Percentiles rank a stretch among this genome's conserved stretches.
Conservation (phyloP, 2,888 invertebrate species). For the Myopa tessellatipennis region DNA sequence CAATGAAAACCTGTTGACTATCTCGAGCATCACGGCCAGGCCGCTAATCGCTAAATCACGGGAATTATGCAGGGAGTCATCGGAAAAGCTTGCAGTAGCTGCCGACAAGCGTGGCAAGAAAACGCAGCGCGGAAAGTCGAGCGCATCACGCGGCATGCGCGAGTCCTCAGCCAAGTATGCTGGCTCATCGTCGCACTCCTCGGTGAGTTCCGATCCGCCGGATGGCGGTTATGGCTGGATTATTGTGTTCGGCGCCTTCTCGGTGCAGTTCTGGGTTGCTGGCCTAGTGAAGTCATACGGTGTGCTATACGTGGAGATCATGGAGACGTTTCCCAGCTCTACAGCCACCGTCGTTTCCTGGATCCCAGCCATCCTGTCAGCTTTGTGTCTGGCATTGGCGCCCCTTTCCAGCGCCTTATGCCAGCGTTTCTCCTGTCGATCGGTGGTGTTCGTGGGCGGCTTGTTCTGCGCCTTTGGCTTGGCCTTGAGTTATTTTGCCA, state of each 20-base stretch:
- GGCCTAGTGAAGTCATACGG: conserved; percentile 85
- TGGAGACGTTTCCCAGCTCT: conserved; percentile 81
- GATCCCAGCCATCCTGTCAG: conserved; percentile 83
- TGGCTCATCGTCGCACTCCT: conserved; percentile 60
- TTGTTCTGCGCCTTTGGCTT: conserved; percentile 79
- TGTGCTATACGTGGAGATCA: conserved; percentile 82
- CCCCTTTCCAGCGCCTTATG: conserved; percentile 80
- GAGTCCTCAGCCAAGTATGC: conserved; percentile 50
- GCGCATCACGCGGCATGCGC: conserved; percentile 44
- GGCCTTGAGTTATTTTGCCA: conserved; percentile 77
- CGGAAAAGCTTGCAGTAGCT: conserved; percentile 44
- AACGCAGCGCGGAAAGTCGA: conserved; percentile 46
- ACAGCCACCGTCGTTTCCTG: conserved; percentile 82
- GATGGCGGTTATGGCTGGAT: conserved; percentile 85
- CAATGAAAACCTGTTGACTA: conserved; percentile 78
- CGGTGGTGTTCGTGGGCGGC: conserved; percentile 79
- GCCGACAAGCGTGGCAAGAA: conserved; percentile 49
- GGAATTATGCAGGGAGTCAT: conserved; percentile 69
- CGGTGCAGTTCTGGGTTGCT: conserved; percentile 85
- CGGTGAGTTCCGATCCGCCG: conserved; percentile 69
- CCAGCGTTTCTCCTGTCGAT: conserved; percentile 76
- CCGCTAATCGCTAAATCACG: conserved; percentile 78
- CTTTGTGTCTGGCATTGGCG: conserved; percentile 80
- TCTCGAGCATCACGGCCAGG: conserved; percentile 78
- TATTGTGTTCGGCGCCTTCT: conserved; percentile 81